Base-by-base conservation (phyloP, 2,113 vertebrate species). In the Hassar affinis region DNA sequence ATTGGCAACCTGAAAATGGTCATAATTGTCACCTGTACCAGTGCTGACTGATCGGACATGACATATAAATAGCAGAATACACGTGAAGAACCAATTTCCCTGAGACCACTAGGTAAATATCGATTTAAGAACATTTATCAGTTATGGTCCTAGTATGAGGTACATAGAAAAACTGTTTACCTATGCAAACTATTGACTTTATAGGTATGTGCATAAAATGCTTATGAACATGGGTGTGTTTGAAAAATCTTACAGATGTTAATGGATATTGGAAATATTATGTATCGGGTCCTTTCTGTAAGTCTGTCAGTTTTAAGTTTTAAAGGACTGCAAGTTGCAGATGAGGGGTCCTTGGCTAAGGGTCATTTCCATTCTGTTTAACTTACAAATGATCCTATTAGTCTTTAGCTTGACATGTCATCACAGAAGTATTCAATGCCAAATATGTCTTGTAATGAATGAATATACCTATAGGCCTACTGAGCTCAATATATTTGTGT, bases 1-100 rank as follows among this genome's bases (percentile, higher is more conserved):
- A 91, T 91, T 92, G 91, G 93, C 90, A 91, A 87, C 76, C 54
- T 66, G 81, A 90, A 11, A 84, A 90, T 89, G 87, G 84, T 90
- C 85, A 25, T 45, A 72, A 49, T 85, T 84, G 83, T 91, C 89
- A 93, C 87, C 88, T 90, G 61, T 85, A 68, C 87, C 78, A 79
- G 88, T 90, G 85, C 90, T 93, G 89, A 90, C 88, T 89, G 84
- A 89, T 85, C 87, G 89, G 89, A 86, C 89, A 88, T 61, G 75
- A 56, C 82, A 88, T 79, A 89, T 90, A 89, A 91, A 92, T 89
- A 82, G 71, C 83, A 81, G 51, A 88, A 88, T 82, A 88, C 89
- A 92, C 88, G 88, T 90, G 90, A 90, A 91, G 89, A 91, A 90
- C 89, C 81, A 89, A 89, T 88, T 85, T 81, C 81, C 57, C 64